Percentiles rank a stretch among this genome's conserved stretches.
phyloP scores from a whole-genome alignment of 2,113 vertebrate genomes.

The Forbesichthys papilliferus region DNA sequence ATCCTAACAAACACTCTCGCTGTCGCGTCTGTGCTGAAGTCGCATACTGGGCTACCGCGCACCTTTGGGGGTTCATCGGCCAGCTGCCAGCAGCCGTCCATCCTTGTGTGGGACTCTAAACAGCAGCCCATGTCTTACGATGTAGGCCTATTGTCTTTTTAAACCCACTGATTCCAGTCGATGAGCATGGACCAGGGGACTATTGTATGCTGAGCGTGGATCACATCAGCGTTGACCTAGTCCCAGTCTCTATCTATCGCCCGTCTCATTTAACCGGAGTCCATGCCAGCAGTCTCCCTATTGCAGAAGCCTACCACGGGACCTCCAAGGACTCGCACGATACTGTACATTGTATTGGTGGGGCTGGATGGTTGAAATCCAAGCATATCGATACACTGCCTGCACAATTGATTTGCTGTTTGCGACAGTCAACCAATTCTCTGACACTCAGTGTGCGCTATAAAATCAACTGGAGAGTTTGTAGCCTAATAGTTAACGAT shows the following conservation, averaged over 20 bases:
- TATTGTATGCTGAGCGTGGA: not conserved
- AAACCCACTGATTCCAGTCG: not conserved
- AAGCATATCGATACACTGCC: too few relatives aligned
- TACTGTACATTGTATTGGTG: too few relatives aligned
- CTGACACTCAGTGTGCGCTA: too few relatives aligned
- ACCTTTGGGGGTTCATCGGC: not conserved
- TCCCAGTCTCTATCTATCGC: constrained; percentile 61
- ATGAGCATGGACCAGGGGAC: constrained; percentile 18
- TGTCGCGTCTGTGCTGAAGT: constrained; percentile 38
- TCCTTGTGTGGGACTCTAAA: not conserved
- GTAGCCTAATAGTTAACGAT: too few relatives aligned
- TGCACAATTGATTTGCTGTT: too few relatives aligned
- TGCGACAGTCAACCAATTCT: too few relatives aligned
- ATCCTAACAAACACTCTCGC: not conserved
- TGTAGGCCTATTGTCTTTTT: not conserved
- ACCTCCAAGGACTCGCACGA: not conserved
- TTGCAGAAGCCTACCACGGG: constrained; percentile 21
- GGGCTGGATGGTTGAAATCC: too few relatives aligned
- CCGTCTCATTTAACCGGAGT: constrained; percentile 46
- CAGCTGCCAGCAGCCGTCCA: not conserved
- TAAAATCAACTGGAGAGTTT: too few relatives aligned
- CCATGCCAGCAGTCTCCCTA: constrained; percentile 45
- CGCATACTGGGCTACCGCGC: not conserved
- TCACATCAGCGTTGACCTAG: constrained; percentile 18
- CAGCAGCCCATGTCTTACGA: constrained; percentile 4